A percentile compares a stretch with the other conserved stretches of the same genome.
Conservation (phyloP, 1,140 invertebrate genomes). For the Capitella teleta region DNA sequence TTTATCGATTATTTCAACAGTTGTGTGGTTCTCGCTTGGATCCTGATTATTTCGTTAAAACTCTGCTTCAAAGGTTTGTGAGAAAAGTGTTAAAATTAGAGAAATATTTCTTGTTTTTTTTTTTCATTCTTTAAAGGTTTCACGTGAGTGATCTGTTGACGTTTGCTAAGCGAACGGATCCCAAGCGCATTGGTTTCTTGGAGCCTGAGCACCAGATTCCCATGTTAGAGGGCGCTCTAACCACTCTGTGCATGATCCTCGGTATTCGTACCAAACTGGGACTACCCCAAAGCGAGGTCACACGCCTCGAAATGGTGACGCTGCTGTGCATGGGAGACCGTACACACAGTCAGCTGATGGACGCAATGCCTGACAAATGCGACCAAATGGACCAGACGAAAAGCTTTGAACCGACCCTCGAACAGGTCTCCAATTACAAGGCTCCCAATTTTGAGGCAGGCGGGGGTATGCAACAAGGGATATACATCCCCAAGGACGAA, state of each 20-base stretch:
- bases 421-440: conserved; percentile 63
- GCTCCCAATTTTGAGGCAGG: conserved; percentile 65
- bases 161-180: conserved; percentile 50
- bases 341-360: conserved; percentile 87
- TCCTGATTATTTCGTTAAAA: conserved; percentile 71
- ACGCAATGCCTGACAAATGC: conserved; percentile 87
- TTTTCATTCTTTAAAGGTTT: conserved; percentile 21
- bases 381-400: conserved; percentile 71
- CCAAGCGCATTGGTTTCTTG: not conserved
- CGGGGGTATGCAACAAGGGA: conserved; percentile 79
- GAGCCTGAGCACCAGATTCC: conserved; percentile 49
- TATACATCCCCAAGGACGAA: conserved; percentile 74
- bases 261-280: conserved; percentile 69
- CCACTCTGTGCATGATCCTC: conserved; percentile 79
- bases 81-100: not conserved
- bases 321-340: conserved; percentile 84
- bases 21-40: conserved; percentile 79
- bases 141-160: conserved; percentile 64
- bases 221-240: conserved; percentile 85
- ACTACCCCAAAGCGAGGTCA: conserved; percentile 58
- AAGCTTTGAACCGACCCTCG: conserved; percentile 75
- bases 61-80: conserved; percentile 73
- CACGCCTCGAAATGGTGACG: conserved; percentile 82
- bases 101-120: not conserved
- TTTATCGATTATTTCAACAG: conserved; percentile 20